Percentiles rank a stretch among this genome's conserved stretches.
Conservation (phyloP, 2,888 invertebrate genomes). For the Leptinotarsa juncta region DNA sequence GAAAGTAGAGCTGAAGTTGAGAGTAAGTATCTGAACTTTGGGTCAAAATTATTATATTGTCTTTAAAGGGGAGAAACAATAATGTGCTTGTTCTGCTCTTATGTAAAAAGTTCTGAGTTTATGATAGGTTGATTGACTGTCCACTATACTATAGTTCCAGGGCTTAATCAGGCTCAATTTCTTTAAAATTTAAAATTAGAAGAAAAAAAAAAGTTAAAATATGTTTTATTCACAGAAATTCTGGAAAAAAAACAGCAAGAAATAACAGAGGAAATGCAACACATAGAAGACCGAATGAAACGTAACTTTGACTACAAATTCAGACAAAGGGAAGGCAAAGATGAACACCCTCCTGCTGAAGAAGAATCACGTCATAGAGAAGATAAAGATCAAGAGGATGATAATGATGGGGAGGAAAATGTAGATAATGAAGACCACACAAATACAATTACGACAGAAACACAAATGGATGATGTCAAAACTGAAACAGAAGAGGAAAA, state of each 20-base stretch:
- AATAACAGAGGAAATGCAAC: slow-evolving; percentile 73
- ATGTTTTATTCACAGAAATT: slow-evolving; percentile 66
- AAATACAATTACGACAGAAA: background rate
- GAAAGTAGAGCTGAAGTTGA: slow-evolving; percentile 74
- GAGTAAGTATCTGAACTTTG: slow-evolving; percentile 67
- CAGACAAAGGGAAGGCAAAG: slow-evolving; percentile 34
- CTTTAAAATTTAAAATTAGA: background rate
- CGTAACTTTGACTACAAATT: slow-evolving; percentile 59
- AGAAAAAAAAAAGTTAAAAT: background rate
- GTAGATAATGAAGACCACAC: background rate
- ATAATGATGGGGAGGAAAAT: slow-evolving; percentile 15
- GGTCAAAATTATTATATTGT: too few species aligned
- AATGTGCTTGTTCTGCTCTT: too few species aligned
- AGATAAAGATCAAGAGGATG: slow-evolving; percentile 14
- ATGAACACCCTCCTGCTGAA: slow-evolving; percentile 22
- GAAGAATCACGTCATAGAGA: slow-evolving; percentile 15
- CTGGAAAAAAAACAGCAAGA: slow-evolving; percentile 74
- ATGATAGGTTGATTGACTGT: too few species aligned
- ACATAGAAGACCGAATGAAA: slow-evolving; percentile 71
- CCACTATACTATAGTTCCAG: too few species aligned
- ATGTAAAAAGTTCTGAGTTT: too few species aligned
- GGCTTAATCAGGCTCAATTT: background rate
- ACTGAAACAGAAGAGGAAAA: background rate
- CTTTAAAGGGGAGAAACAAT: too few species aligned
- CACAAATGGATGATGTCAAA: slow-evolving; percentile 1